Base-by-base conservation (phyloP, 2,888 invertebrate genomes). In the Amblyjoppa fuscipennis region DNA sequence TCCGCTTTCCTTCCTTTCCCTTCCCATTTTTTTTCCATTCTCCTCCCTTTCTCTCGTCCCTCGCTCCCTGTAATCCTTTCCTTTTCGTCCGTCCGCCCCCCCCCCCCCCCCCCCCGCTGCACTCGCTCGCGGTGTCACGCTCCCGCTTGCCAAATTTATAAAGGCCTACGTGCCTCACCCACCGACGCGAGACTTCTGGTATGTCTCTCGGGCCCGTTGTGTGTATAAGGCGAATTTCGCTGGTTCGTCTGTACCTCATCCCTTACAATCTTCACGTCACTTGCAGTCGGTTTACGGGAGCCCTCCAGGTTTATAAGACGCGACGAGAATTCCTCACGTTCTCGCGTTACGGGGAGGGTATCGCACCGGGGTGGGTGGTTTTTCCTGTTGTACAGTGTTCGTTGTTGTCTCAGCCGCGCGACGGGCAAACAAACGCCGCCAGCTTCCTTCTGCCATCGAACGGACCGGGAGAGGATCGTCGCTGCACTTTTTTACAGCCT, bases 131-230 rank as follows among this genome's bases (percentile, higher is more conserved):
- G 78, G 70, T 78, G 84, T 85, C 82, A 83, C 71, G 76, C 70
- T 86, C 69, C 56, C 81, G 74, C 81, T 82, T 73, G 77, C 81
- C 90, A 93, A 93, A 93, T 93, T 93, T 93, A 93, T 93, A 93
- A 92, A 93, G 91, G 92, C 91, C 92, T 93, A 91, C 91, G 93
- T 92, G 92, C 90, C 88, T 89, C 90, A 87, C 89, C 81, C 81
- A 41, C 61, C 68, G 45, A 59, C 74, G 25, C 25, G 56, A 74
- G 75, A 84, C 84, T 77, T 71, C 61, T 76, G 69, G 73, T 81
- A 68, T 82, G 75, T 79, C 53, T 76, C 64, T 59, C 56, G 20
- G 28, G 56, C 56, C 25, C 25, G 34, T 76, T 45, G 64, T 76
- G 45, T 79, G 75, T 69, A 74, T 25, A 78, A 20, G 38, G 64